Conservation (phyloP, 2,797 vertebrate genomes). For the Pseudochirops cupreus region DNA sequence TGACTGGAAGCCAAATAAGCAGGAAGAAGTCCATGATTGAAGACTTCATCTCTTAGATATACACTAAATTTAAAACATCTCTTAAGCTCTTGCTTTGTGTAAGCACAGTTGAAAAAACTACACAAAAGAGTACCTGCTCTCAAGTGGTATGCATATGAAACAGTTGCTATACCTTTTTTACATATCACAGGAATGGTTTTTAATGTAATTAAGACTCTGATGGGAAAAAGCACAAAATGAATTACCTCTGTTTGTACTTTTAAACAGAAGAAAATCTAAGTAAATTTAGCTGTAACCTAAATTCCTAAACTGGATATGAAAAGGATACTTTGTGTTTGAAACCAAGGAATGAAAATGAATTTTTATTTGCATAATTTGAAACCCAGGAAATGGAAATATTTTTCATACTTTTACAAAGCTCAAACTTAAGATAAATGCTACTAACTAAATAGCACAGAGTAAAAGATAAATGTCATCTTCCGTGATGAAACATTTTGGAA, state of each 20-base stretch:
- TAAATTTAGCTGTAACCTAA: slow-evolving; percentile 54
- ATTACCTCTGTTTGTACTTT: slow-evolving; percentile 58
- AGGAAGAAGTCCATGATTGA: neutral
- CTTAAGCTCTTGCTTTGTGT: neutral
- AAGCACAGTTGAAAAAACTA: neutral
- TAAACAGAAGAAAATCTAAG: slow-evolving; percentile 54
- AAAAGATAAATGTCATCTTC: slow-evolving; percentile 47
- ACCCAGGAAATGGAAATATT: slow-evolving; percentile 59
- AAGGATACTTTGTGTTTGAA: slow-evolving; percentile 52
- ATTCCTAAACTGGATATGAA: slow-evolving; percentile 51
- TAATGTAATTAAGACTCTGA: slow-evolving; percentile 21
- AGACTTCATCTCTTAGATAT: slow-evolving; percentile 1
- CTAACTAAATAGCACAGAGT: neutral
- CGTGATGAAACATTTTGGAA: slow-evolving; percentile 34
- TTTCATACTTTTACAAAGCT: neutral
- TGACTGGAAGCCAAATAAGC: neutral
- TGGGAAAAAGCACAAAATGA: slow-evolving; percentile 54
- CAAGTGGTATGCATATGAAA: neutral
- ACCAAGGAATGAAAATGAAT: slow-evolving; percentile 46
- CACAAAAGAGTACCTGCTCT: neutral
- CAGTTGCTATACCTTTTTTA: neutral
- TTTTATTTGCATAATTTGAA: slow-evolving; percentile 71
- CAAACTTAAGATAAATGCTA: slow-evolving; percentile 48
- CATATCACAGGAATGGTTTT: neutral
- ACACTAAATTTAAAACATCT: neutral